Base-by-base conservation (phyloP, 2,113 vertebrate species). In the Oenanthe melanoleuca region DNA sequence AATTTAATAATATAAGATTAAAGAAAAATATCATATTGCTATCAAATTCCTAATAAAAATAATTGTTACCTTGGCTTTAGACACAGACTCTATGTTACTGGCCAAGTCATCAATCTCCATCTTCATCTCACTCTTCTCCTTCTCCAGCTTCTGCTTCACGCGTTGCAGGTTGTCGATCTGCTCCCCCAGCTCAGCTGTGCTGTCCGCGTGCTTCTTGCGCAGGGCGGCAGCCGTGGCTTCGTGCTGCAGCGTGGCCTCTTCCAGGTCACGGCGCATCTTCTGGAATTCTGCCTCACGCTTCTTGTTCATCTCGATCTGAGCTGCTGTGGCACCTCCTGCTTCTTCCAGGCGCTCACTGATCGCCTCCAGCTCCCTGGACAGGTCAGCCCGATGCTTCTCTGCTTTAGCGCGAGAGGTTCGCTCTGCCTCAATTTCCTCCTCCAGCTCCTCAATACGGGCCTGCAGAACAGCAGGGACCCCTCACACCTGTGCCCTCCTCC, bases 41-140 rank as follows among this genome's bases (percentile, higher is more conserved):
- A n/a, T 66, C 6, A 67, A 59, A 59, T 50, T 63, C 19, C 9
- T 50, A n/a, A 52, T 21, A 80, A 14, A 82, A 72, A 13, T 10
- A 56, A 11, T 31, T 33, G 5, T 14, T 94, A 98, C 98, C 97
- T 98, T 98, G 31, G 98, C 89, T 49, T 49, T 49, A 23, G 47
- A 49, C 12, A 49, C 47, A 49, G 47, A 49, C 47, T 49, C 47
- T 23, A 49, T 49, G 12, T 49, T 49, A 23, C 47, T 49, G 23
- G 47, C 94, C 42, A 99, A 53, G 91, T 98, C 98, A 0, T 99
- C 99, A 0, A 98, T 98, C 92, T 99, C 99, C 99, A 99, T 98
- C 97, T 98, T 99, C 91, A 98, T 63, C 92, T 99, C 99, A 1
- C 98, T 99, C 77, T 99, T 99, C 96, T 99, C 99, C 92, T 99